phyloP scores from a whole-genome alignment of 2,113 vertebrate species.

The Grallaria varia region DNA sequence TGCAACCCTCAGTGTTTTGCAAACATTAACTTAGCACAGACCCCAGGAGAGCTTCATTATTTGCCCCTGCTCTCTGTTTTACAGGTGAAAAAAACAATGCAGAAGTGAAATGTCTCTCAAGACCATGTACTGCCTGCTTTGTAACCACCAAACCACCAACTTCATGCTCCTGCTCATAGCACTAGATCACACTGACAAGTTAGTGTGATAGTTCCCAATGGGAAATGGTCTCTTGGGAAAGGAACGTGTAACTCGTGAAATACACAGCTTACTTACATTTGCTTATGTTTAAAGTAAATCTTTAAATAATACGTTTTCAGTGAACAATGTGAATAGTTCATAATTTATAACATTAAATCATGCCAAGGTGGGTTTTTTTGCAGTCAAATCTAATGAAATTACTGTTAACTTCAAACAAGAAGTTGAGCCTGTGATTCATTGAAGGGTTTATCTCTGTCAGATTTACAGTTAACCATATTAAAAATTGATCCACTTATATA shows the following conservation, averaged over 20 bases:
- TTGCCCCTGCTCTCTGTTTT: not conserved
- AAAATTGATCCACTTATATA: conserved; percentile 14
- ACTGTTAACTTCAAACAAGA: conserved; percentile 2
- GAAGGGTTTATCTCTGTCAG: conserved; percentile 35
- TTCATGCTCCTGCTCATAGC: not conserved
- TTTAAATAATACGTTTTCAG: not conserved
- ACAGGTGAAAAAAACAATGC: not conserved
- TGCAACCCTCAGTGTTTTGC: not conserved
- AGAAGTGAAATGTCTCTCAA: not conserved
- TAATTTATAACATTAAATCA: not conserved
- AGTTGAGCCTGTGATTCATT: not conserved
- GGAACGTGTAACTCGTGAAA: not conserved
- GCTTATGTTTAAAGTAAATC: not conserved
- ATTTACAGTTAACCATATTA: conserved; percentile 21
- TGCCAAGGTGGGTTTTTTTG: not conserved
- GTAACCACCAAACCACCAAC: not conserved
- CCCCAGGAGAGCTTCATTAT: not conserved
- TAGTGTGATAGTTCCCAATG: not conserved
- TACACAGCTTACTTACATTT: not conserved
- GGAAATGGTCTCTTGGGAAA: not conserved
- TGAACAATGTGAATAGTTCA: not conserved
- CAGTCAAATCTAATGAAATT: conserved; percentile 28
- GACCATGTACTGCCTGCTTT: not conserved
- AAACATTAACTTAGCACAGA: not conserved
- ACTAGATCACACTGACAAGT: not conserved